phyloP scores from a whole-genome alignment of 2,113 vertebrate genomes.

The Choloepus hoffmanni region DNA sequence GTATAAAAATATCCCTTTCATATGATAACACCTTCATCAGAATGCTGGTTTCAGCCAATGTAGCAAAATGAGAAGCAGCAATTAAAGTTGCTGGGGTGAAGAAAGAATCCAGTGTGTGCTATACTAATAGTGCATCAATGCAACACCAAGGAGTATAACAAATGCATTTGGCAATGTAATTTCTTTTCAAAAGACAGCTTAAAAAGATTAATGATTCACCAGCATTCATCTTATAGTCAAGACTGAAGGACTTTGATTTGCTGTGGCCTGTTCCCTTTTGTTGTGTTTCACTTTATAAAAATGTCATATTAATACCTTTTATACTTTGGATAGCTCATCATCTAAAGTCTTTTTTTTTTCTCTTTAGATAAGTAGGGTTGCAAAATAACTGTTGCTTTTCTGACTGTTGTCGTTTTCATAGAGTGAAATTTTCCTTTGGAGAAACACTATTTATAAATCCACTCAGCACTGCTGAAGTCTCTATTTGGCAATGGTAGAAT shows the following conservation, averaged over 20 bases:
- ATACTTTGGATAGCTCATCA: background rate
- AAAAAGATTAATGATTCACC: constrained; percentile 59
- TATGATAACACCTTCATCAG: background rate
- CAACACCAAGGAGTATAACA: background rate
- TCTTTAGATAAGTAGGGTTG: background rate
- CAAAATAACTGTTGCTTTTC: background rate
- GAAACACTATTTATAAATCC: constrained; percentile 32
- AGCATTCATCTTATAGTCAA: background rate
- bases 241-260: background rate
- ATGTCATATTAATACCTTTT: constrained; percentile 42
- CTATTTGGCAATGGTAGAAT: constrained; percentile 8
- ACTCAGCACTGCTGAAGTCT: background rate
- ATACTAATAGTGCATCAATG: background rate
- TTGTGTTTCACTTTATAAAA: constrained; percentile 43
- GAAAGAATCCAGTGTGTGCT: background rate
- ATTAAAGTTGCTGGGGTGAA: constrained; percentile 47
- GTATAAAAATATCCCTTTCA: background rate
- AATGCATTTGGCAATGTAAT: constrained; percentile 13
- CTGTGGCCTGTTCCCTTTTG: background rate
- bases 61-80: background rate
- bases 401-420: background rate
- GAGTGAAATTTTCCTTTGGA: constrained; percentile 32
- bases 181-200: constrained; percentile 51
- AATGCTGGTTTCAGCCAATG: background rate
- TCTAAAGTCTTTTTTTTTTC: background rate